Evolutionary conservation across 2,888 invertebrate species (phyloP).

Genomic region (Busseola fusca): DNA sequence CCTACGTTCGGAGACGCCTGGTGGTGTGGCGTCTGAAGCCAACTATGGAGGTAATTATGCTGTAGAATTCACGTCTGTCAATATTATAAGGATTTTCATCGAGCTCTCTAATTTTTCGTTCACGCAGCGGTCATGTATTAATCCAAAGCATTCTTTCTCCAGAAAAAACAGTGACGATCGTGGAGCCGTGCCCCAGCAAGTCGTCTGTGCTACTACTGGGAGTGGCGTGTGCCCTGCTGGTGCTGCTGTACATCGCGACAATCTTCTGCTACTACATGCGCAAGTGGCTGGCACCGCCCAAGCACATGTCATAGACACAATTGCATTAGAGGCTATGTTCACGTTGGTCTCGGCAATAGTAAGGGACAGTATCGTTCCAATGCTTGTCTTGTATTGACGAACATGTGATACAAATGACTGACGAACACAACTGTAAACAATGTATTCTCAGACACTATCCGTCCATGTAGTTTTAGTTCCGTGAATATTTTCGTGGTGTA

Average conservation of each 20-base stretch:
- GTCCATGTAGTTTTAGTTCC: slow-evolving; percentile 71
- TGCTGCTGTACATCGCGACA: slow-evolving; percentile 96
- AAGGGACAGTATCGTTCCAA: slow-evolving; percentile 59
- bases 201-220: slow-evolving; percentile 96
- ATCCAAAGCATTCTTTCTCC: slow-evolving; percentile 69
- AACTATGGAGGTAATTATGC: slow-evolving; percentile 91
- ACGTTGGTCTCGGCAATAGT: slow-evolving; percentile 56
- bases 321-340: slow-evolving; percentile 46
- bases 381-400: slow-evolving; percentile 69
- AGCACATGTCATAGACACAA: slow-evolving; percentile 90
- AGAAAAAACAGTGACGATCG: slow-evolving; percentile 97
- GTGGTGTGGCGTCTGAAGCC: slow-evolving; percentile 88
- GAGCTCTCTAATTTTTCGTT: not conserved
- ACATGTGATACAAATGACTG: slow-evolving; percentile 86
- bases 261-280: slow-evolving; percentile 98
- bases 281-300: slow-evolving; percentile 96
- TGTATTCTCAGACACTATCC: slow-evolving; percentile 68
- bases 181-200: slow-evolving; percentile 97
- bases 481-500: slow-evolving; percentile 70
- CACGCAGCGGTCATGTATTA: not conserved
- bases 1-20: slow-evolving; percentile 93
- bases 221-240: slow-evolving; percentile 96
- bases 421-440: slow-evolving; percentile 68
- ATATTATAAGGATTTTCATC: not conserved
- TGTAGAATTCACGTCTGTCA: not conserved